Percentiles rank a stretch among this genome's conserved stretches.
These are phyloP conservation scores for Sebastolobus altivelis DNA, from an alignment of 2,797 vertebrate species.

Conservation along the genomic window DNA sequence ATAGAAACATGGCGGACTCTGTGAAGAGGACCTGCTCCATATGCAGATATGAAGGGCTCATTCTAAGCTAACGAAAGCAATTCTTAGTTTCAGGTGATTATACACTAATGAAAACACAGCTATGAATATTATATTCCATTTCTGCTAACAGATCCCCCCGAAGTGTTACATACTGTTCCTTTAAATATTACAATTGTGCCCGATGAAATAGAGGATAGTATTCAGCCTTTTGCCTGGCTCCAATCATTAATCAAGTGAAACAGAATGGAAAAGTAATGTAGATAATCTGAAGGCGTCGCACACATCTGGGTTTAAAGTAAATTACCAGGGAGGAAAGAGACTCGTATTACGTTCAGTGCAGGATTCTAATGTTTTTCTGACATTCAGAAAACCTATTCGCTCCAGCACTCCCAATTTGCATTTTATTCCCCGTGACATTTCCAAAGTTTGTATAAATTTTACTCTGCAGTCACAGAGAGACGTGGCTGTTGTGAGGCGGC, in stretches of 20 bases:
- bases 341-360: constrained; percentile 14
- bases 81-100: too few relatives aligned
- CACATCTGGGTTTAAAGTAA: constrained; percentile 23
- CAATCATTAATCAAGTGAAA: constrained; percentile 21
- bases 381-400: constrained; percentile 50
- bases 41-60: too few relatives aligned
- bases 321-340: constrained; percentile 20
- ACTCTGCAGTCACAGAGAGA: constrained; percentile 5
- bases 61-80: too few relatives aligned
- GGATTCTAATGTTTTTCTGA: constrained; percentile 21
- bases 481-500: constrained; percentile 3
- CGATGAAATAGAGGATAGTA: neutral
- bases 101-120: too few relatives aligned
- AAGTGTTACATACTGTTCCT: neutral
- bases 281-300: constrained; percentile 13
- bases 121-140: neutral
- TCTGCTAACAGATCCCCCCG: neutral
- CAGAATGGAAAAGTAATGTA: constrained; percentile 20
- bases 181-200: neutral
- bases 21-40: too few relatives aligned
- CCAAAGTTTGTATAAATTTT: constrained; percentile 31
- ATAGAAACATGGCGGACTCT: too few relatives aligned
- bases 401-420: constrained; percentile 33
- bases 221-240: neutral
- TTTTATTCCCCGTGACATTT: constrained; percentile 60